phyloP scores from a whole-genome alignment of 2,113 vertebrate genomes.

The Rhabdornis inornatus region DNA sequence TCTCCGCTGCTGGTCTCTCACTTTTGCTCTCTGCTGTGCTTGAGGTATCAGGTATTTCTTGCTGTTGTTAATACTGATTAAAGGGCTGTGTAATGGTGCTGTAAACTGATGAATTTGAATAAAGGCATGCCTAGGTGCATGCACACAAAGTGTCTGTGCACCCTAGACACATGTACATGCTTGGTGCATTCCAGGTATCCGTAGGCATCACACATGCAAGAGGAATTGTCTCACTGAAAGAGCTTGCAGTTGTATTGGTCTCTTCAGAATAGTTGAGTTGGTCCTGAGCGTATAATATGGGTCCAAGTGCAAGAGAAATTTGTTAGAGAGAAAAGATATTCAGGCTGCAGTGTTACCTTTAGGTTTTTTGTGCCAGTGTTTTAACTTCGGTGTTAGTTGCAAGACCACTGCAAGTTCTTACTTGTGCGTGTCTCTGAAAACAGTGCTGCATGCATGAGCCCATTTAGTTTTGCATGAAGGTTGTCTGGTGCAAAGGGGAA shows the following conservation, averaged over 20 bases:
- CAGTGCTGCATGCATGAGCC: neutral
- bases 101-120: neutral
- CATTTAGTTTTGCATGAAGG: neutral
- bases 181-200: neutral
- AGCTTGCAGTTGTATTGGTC: neutral
- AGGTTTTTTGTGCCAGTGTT: neutral
- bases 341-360: neutral
- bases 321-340: neutral
- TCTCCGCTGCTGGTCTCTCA: neutral
- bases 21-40: neutral
- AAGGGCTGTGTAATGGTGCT: neutral
- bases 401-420: neutral
- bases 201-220: fast-evolving
- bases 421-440: neutral
- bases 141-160: neutral
- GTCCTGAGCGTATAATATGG: neutral
- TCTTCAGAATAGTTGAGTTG: neutral
- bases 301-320: neutral
- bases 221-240: neutral
- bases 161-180: neutral
- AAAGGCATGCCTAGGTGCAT: neutral
- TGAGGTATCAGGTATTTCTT: neutral
- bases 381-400: neutral
- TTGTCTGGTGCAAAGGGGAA: neutral
- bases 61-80: neutral